A percentile compares a stretch with the other conserved stretches of the same genome.
Conservation (phyloP, 35 echinoderm and acorn worm species). For the Ophiothrix spiculata region DNA sequence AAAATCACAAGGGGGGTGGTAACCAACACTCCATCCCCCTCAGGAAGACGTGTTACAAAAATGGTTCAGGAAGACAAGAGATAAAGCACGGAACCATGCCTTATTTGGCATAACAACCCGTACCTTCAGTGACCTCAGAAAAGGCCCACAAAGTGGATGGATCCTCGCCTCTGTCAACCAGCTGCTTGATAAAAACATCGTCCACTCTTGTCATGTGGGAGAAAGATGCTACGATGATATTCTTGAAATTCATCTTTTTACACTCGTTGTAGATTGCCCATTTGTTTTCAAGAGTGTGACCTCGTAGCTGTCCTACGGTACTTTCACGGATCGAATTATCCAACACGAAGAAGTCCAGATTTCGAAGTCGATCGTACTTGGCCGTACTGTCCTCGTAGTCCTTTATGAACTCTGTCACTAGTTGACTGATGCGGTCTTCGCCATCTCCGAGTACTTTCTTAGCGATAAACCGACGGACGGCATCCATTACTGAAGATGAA, state of each 20-base stretch:
- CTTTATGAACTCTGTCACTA: background rate
- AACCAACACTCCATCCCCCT: too few relatives aligned
- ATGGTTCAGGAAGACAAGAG: too few relatives aligned
- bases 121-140: constrained; percentile 39
- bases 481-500: too few relatives aligned
- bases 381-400: background rate
- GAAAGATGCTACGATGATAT: constrained; percentile 50
- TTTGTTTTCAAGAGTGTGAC: constrained; percentile 45
- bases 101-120: too few relatives aligned
- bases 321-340: constrained; percentile 25
- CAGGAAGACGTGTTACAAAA: too few relatives aligned
- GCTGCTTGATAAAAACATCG: constrained; percentile 48
- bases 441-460: too few relatives aligned
- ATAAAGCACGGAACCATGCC: too few relatives aligned
- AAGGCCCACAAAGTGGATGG: constrained; percentile 23
- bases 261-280: constrained; percentile 33
- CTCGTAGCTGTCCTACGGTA: too few relatives aligned
- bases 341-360: constrained; percentile 16
- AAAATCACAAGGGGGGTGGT: too few relatives aligned
- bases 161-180: constrained; percentile 29
- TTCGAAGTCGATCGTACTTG: background rate
- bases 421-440: background rate
- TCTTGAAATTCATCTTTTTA: constrained; percentile 34
- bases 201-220: constrained; percentile 28
- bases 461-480: too few relatives aligned